Evolutionary conservation across 2,888 invertebrate species (phyloP).

Genomic region (Noctua pronuba): DNA sequence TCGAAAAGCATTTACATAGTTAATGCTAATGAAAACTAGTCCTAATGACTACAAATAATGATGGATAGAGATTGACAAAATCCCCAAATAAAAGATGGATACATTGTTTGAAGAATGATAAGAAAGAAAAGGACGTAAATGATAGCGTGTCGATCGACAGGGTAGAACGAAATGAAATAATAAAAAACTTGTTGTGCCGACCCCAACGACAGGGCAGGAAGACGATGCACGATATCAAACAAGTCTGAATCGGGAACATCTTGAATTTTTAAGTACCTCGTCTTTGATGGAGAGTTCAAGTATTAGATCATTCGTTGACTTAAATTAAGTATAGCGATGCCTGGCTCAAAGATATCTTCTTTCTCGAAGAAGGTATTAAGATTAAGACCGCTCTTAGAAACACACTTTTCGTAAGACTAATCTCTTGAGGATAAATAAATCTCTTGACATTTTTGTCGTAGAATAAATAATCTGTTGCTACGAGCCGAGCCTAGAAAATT

Average conservation of each 20-base stretch:
- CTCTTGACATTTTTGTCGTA: neutral
- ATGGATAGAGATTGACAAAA: neutral
- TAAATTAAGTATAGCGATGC: neutral
- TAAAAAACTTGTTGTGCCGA: neutral
- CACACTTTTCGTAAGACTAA: neutral
- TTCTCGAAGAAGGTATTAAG: neutral
- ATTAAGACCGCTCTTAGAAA: neutral
- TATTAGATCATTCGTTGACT: neutral
- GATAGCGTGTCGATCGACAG: neutral
- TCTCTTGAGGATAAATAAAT: conserved; percentile 19
- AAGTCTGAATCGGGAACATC: neutral
- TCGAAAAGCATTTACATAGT: neutral
- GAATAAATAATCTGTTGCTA: conserved; percentile 15
- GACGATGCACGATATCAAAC: neutral
- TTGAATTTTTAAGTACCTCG: neutral
- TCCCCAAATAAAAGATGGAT: neutral
- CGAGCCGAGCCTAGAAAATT: neutral
- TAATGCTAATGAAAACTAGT: neutral
- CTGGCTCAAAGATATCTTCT: neutral
- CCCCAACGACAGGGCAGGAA: neutral
- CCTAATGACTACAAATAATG: neutral
- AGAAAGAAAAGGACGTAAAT: neutral
- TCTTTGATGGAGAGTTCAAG: conserved; percentile 1
- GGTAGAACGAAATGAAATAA: neutral
- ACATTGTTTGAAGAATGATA: neutral